A percentile compares a stretch with the other conserved stretches of the same genome.
Conservation (phyloP, 2,113 vertebrate species). For the Callospermophilus lateralis region DNA sequence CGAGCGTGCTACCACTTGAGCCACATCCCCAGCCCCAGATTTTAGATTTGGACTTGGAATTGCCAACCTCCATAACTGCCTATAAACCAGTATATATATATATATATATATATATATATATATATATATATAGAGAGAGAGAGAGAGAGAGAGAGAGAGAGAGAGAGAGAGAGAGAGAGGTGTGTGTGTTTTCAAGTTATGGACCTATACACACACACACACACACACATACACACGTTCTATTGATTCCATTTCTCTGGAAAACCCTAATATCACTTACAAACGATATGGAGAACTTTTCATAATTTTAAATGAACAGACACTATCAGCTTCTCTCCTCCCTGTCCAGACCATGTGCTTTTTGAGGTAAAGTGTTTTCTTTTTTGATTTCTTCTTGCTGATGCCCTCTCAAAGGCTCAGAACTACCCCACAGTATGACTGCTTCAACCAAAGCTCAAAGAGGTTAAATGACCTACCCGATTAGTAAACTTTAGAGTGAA, state of each 20-base stretch:
- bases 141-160: no score
- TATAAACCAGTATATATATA: not conserved
- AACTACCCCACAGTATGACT: no score
- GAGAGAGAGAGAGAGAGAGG: no score
- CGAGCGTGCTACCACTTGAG: no score
- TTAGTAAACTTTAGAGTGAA: not conserved
- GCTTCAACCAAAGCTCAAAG: no score
- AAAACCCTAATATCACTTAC: not conserved
- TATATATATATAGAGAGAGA: no score
- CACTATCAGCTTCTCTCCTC: not conserved
- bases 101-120: not conserved
- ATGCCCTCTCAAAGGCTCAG: not conserved
- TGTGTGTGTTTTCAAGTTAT: no score
- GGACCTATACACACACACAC: not conserved
- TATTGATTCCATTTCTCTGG: constrained; percentile 12
- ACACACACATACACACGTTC: not conserved
- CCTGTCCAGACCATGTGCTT: not conserved
- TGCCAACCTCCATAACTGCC: not conserved
- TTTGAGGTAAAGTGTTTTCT: not conserved
- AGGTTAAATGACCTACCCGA: not conserved
- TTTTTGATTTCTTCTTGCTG: not conserved
- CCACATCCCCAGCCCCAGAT: not conserved
- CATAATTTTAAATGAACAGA: not conserved
- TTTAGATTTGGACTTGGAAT: not conserved
- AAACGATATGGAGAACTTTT: not conserved